Evolutionary conservation across 2,797 vertebrate species (phyloP).

Genomic region (Ctenopoma multispine): DNA sequence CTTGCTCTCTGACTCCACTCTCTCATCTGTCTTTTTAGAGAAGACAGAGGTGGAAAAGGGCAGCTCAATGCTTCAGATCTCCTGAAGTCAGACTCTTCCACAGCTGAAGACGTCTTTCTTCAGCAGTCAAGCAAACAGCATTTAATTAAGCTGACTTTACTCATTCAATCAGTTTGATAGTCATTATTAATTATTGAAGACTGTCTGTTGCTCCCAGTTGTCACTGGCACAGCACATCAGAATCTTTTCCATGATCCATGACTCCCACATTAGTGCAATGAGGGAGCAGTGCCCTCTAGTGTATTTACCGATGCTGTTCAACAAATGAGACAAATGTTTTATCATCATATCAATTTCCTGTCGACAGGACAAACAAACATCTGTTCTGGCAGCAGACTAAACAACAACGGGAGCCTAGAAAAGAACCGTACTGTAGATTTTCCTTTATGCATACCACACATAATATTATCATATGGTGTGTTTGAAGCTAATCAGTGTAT

Average conservation of each 20-base stretch:
- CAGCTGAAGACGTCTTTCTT: neutral
- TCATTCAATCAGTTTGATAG: conserved; percentile 45
- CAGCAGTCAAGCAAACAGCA: conserved; percentile 8
- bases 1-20: conserved; percentile 3
- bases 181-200: conserved; percentile 60
- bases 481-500: neutral
- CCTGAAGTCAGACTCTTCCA: conserved; percentile 26
- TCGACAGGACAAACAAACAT: neutral
- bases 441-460: neutral
- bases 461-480: neutral
- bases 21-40: conserved; percentile 39
- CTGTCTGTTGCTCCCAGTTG: conserved; percentile 38
- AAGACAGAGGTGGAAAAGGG: conserved; percentile 15
- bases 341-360: conserved; percentile 14
- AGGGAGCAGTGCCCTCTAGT: conserved; percentile 70
- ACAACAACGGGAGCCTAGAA: conserved; percentile 5
- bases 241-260: conserved; percentile 25
- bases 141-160: conserved; percentile 47
- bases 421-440: neutral
- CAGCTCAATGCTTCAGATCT: conserved; percentile 20
- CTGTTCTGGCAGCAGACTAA: neutral
- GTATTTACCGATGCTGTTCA: conserved; percentile 36
- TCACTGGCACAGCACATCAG: conserved; percentile 33
- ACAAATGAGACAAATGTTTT: conserved; percentile 14
- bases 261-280: neutral